Evolutionary conservation across 2,797 vertebrate species (phyloP).

Genomic region (Crenuchus spilurus): DNA sequence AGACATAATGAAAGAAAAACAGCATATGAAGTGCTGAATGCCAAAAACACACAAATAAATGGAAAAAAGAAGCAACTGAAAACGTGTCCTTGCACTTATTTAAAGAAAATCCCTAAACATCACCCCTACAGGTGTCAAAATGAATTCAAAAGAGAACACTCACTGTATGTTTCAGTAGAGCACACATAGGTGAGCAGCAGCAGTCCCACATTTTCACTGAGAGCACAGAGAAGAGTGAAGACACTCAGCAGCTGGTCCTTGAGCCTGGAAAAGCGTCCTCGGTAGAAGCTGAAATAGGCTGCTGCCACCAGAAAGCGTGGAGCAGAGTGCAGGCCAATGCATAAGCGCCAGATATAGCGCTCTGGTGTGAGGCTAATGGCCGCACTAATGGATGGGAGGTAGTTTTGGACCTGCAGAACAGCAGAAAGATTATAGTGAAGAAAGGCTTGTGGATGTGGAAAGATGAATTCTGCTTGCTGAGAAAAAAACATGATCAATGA

Average conservation of each 20-base stretch:
- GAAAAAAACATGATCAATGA: too few relatives aligned
- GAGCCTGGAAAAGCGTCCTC: slow-evolving; percentile 66
- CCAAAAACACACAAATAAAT: too few relatives aligned
- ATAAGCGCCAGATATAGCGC: slow-evolving; percentile 92
- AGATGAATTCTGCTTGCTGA: too few relatives aligned
- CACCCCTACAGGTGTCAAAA: background rate
- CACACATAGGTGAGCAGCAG: slow-evolving; percentile 91
- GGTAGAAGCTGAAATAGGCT: slow-evolving; percentile 88
- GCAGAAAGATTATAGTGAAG: background rate
- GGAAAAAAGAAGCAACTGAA: too few relatives aligned
- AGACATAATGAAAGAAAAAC: too few relatives aligned
- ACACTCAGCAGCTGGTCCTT: slow-evolving; percentile 76
- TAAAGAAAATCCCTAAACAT: background rate
- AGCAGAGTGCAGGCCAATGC: slow-evolving; percentile 89
- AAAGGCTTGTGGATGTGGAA: background rate
- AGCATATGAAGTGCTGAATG: too few relatives aligned
- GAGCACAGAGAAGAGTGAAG: slow-evolving; percentile 76
- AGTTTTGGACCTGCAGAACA: slow-evolving; percentile 86
- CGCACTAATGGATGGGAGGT: slow-evolving; percentile 93
- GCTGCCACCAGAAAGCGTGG: slow-evolving; percentile 84
- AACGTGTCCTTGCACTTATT: too few relatives aligned
- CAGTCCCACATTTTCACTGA: slow-evolving; percentile 85
- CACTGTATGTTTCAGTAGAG: slow-evolving; percentile 90
- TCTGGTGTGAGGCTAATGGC: slow-evolving; percentile 88
- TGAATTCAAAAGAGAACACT: slow-evolving; percentile 31